Evolutionary conservation across 2,797 vertebrate species (phyloP), one percentile per base, ranked within the genome.

Genomic region (Liparis tanakae): DNA sequence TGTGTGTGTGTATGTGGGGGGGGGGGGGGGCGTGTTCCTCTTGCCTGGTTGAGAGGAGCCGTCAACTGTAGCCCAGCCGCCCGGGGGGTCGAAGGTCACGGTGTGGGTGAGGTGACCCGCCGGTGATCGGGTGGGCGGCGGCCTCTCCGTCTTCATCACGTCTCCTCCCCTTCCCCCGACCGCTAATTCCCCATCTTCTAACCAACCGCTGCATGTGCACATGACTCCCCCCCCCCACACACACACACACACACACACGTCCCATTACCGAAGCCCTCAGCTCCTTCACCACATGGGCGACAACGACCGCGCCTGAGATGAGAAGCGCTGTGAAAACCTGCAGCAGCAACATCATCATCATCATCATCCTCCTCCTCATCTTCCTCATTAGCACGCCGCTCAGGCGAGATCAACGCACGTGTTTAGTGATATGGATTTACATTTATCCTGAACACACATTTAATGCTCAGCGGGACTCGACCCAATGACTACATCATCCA

Each of bases 271-370:
- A n/a, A n/a, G n/a, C 58, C 61, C 65, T 65, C 66, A 74, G 78
- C 78, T 88, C 87, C 83, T 33, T 84, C 84, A 79, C 62, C 78
- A 78, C 80, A 66, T 41, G 68, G 69, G 74, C 67, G 83, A 81
- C 85, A 83, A 78, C 76, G 62, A 82, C 72, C 60, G 77, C 82
- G 43, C 65, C 60, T 60, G 70, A 13, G 67, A 77, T 67, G 68
- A 43, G 79, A 70, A 46, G 68, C 61, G 5, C 57, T 7, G 8
- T 74, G 58, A 37, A 72, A 66, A 74, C 58, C 34, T 0, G 43
- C 56, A 36, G 33, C 66, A 53, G 51, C 66, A 51, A n/a, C 58
- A 59, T 81, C 79, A 78, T 88, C 67, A 53, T 55, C 10, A 37
- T 7, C 58, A 61, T n/a, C n/a, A n/a, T n/a, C n/a, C n/a, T n/a